Conservation (phyloP, 2,888 invertebrate species). For the Lycocerus yunnanus region DNA sequence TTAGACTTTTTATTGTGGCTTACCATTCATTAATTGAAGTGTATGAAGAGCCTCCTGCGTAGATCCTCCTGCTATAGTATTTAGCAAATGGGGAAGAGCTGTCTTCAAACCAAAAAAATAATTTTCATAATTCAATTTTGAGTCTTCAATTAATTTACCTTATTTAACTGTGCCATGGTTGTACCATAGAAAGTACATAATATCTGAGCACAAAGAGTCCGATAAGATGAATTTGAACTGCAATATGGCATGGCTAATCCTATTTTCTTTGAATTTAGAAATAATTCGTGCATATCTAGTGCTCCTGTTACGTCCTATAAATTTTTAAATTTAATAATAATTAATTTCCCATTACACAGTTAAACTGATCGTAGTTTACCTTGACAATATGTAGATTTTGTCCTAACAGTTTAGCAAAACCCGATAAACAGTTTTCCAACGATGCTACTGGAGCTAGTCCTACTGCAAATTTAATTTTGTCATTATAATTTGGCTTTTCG, state of each 20-base stretch:
- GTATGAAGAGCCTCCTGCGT: conserved; percentile 60
- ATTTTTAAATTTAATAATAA: background rate
- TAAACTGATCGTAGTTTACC: background rate
- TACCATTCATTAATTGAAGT: conserved; percentile 56
- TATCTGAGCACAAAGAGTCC: background rate
- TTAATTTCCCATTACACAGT: background rate
- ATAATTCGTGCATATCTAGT: background rate
- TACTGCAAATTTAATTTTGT: conserved; percentile 68
- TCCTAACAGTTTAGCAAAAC: background rate
- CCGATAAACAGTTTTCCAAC: background rate
- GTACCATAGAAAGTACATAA: background rate
- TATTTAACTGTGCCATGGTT: background rate
- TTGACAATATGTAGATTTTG: background rate
- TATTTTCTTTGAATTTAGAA: accelerated
- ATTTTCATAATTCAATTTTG: background rate
- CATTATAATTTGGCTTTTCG: conserved; percentile 66
- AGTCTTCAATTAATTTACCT: background rate
- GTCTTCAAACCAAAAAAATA: background rate
- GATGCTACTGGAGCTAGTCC: conserved; percentile 69
- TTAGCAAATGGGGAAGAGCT: background rate
- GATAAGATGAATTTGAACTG: background rate
- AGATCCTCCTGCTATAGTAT: conserved; percentile 49
- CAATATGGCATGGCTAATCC: background rate
- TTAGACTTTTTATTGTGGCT: conserved; percentile 42
- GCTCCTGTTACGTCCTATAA: background rate